Evolutionary conservation across 2,797 vertebrate species (phyloP).

Genomic region (Gymnodraco acuticeps): DNA sequence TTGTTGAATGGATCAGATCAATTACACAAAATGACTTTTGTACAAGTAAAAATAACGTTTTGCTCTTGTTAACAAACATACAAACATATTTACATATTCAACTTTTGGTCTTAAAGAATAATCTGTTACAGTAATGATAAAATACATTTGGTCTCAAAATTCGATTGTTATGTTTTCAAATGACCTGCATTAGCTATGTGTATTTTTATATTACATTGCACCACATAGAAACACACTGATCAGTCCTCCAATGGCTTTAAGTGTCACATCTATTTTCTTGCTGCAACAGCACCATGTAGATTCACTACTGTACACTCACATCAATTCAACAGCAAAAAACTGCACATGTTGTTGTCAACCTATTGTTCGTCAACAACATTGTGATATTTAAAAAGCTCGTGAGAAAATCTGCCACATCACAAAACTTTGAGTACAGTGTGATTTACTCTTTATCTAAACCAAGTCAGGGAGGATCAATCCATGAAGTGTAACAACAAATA

Average conservation of each 20-base stretch:
- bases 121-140: not conserved
- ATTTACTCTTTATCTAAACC: constrained; percentile 8
- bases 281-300: constrained; percentile 12
- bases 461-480: not conserved
- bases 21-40: not conserved
- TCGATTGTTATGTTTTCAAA: constrained; percentile 1
- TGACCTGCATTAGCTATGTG: not conserved
- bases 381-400: not conserved
- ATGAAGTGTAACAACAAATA: not conserved
- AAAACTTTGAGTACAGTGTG: not conserved
- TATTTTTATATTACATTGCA: not conserved
- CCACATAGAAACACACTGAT: constrained; percentile 5
- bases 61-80: not conserved
- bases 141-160: constrained; percentile 2
- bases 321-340: not conserved
- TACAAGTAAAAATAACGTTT: constrained; percentile 2
- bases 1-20: not conserved
- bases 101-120: constrained; percentile 13
- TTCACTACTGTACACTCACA: not conserved
- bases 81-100: constrained; percentile 9
- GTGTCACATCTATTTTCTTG: constrained; percentile 3
- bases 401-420: constrained; percentile 3
- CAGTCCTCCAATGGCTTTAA: constrained; percentile 16
- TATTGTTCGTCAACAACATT: constrained; percentile 7
- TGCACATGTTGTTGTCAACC: not conserved